A percentile compares a stretch with the other conserved stretches of the same genome.
These are phyloP conservation scores for Vesta saturnalis DNA, from an alignment of 2,888 invertebrate genomes.

Conservation along the genomic window DNA sequence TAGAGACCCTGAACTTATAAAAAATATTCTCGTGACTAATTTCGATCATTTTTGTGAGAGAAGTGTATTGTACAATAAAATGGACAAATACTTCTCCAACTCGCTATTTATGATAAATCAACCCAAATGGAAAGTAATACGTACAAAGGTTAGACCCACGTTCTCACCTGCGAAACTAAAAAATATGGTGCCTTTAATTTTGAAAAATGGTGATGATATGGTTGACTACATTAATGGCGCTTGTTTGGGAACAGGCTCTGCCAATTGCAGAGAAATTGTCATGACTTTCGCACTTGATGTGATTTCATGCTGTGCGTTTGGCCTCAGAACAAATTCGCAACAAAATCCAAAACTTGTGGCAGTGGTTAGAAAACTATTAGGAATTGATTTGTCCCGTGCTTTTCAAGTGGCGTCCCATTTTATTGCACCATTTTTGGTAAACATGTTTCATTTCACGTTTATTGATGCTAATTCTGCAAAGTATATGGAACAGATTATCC, in stretches of 20 bases:
- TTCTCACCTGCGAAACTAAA: conserved; percentile 65
- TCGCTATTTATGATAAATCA: conserved; percentile 59
- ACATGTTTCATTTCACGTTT: conserved; percentile 48
- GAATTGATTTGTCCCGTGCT: conserved; percentile 49
- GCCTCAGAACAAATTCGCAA: conserved; percentile 54
- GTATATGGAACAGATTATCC: conserved; percentile 51
- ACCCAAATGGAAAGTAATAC: conserved; percentile 63
- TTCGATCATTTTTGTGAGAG: conserved; percentile 62
- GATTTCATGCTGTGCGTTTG: conserved; percentile 62
- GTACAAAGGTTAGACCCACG: conserved; percentile 64
- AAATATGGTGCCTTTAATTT: conserved; percentile 61
- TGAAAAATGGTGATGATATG: conserved; percentile 55
- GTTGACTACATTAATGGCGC: conserved; percentile 55
- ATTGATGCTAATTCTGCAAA: conserved; percentile 45
- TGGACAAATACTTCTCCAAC: conserved; percentile 59
- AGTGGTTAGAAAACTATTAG: conserved; percentile 53
- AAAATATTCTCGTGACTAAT: conserved; percentile 60
- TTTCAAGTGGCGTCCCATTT: conserved; percentile 47
- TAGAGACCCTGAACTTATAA: conserved; percentile 61
- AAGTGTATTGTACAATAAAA: conserved; percentile 58
- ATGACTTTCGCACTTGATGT: conserved; percentile 61
- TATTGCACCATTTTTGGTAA: conserved; percentile 46
- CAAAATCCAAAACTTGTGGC: conserved; percentile 56
- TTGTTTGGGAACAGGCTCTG: conserved; percentile 47
- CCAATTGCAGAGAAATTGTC: conserved; percentile 54